These are phyloP conservation scores for Hydrolagus affinis DNA, from an alignment of 2,113 vertebrate genomes.

Conservation along the genomic window DNA sequence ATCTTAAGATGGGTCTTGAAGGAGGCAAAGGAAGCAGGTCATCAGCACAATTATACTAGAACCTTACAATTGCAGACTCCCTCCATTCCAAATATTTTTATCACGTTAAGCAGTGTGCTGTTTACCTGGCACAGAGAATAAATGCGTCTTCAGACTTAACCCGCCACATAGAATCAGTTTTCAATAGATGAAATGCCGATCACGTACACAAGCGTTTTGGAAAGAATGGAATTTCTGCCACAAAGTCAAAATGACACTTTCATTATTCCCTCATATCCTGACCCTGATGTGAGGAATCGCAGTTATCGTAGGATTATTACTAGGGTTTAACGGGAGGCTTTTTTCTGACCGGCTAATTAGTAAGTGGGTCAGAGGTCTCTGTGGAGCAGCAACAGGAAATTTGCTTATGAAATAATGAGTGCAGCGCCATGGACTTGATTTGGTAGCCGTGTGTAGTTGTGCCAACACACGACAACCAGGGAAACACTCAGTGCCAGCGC, in stretches of 20 bases:
- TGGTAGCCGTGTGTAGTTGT: too few relatives aligned
- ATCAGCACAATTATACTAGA: too few relatives aligned
- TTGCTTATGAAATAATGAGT: too few relatives aligned
- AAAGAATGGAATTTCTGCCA: not conserved
- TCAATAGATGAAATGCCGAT: not conserved
- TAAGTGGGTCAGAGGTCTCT: not conserved
- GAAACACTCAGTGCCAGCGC: too few relatives aligned
- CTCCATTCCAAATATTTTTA: too few relatives aligned
- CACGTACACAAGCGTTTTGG: not conserved
- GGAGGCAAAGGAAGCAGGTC: too few relatives aligned
- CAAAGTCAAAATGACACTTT: constrained; percentile 1
- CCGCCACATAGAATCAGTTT: not conserved
- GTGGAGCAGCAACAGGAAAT: not conserved
- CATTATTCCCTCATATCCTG: not conserved
- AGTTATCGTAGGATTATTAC: not conserved
- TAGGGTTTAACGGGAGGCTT: not conserved
- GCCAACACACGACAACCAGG: too few relatives aligned
- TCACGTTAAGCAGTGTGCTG: too few relatives aligned
- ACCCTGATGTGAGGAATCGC: not conserved
- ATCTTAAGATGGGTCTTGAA: too few relatives aligned
- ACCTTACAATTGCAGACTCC: too few relatives aligned
- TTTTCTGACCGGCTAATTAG: constrained; percentile 7
- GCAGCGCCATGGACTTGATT: too few relatives aligned
- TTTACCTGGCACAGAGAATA: not conserved
- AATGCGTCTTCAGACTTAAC: not conserved